Percentiles rank a stretch among this genome's conserved stretches.
phyloP scores from a whole-genome alignment of 2,888 invertebrate species.

The Allolobophora icterica region DNA sequence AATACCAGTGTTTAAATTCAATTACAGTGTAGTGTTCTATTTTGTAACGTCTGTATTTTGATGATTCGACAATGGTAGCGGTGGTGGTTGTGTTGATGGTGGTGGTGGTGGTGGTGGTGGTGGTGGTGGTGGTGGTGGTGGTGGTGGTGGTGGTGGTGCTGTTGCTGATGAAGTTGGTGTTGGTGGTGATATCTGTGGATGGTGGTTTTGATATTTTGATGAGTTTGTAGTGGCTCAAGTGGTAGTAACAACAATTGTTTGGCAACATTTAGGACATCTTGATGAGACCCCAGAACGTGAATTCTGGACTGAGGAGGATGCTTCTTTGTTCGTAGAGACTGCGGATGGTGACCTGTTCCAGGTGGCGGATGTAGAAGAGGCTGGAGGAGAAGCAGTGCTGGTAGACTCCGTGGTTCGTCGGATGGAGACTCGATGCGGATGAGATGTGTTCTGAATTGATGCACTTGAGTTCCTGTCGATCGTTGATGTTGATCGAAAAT shows the following conservation, averaged over 20 bases:
- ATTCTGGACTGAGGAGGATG: constrained; percentile 13
- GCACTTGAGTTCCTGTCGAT: constrained; percentile 24
- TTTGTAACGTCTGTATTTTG: background rate
- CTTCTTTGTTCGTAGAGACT: background rate
- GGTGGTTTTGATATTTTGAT: background rate
- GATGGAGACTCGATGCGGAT: background rate
- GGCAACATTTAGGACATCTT: background rate
- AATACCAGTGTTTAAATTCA: too few species aligned
- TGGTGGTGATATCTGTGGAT: background rate
- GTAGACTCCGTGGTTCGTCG: constrained; percentile 20
- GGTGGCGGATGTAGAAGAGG: constrained; percentile 8
- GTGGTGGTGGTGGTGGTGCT: background rate
- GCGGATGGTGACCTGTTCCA: background rate
- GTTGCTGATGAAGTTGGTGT: background rate
- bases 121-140: too few species aligned
- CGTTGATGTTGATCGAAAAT: constrained; percentile 25
- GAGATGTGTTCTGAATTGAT: constrained; percentile 22
- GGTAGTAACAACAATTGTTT: background rate
- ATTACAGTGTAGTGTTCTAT: too few species aligned
- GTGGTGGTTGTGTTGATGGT: too few species aligned
- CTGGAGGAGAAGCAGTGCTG: constrained; percentile 28
- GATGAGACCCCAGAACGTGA: constrained; percentile 19
- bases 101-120: too few species aligned
- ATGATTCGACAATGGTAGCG: background rate
- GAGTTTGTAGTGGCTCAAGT: background rate